Percentiles rank a stretch among this genome's conserved stretches.
Evolutionary conservation across 2,113 vertebrate species (phyloP).

Genomic region (Catharus minimus): DNA sequence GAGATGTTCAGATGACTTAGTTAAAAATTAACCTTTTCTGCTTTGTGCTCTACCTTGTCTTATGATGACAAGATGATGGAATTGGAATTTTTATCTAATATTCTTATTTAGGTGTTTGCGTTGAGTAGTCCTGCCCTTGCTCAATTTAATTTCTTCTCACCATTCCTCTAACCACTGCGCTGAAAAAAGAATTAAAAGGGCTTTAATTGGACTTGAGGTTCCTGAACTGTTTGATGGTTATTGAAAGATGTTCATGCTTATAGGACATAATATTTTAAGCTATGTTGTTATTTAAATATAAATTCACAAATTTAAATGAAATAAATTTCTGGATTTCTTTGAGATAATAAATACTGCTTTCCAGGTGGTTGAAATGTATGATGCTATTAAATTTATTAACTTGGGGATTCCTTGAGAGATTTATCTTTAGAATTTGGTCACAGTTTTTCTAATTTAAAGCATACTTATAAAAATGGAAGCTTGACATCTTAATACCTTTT

Average conservation of each 20-base stretch:
- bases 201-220: not conserved
- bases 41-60: not conserved
- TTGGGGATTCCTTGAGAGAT: not conserved
- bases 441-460: not conserved
- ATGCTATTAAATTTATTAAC: not conserved
- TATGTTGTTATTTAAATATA: not conserved
- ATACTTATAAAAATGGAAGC: not conserved
- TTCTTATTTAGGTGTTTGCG: not conserved
- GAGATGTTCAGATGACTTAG: not conserved
- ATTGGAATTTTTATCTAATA: not conserved
- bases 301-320: not conserved
- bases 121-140: not conserved
- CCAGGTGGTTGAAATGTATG: not conserved
- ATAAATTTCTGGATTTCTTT: not conserved
- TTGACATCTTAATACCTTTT: not conserved
- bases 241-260: not conserved
- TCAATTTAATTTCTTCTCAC: not conserved
- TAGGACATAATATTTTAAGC: not conserved
- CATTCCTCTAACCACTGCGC: not conserved
- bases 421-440: not conserved
- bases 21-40: not conserved
- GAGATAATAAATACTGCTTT: not conserved
- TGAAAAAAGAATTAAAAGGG: not conserved
- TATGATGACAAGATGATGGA: not conserved
- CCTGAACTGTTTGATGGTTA: not conserved